Evolutionary conservation across 1,140 invertebrate genomes (phyloP).

Genomic region (Hetaerina americana): DNA sequence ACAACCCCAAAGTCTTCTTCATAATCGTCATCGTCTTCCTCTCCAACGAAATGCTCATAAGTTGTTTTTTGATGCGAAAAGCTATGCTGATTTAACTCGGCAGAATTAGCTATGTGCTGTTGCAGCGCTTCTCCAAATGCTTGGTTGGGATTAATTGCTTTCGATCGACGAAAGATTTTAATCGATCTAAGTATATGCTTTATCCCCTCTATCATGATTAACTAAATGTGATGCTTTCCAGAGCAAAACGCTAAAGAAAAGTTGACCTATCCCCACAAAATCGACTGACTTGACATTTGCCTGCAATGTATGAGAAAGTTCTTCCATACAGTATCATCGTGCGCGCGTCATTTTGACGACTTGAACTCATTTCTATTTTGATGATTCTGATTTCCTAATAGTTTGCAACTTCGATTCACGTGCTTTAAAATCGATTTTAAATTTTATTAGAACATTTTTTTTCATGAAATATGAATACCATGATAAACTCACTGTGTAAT

Average conservation of each 20-base stretch:
- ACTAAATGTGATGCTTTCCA: too few relatives aligned
- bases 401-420: too few relatives aligned
- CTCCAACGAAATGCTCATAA: background rate
- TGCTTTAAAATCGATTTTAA: too few relatives aligned
- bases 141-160: background rate
- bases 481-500: too few relatives aligned
- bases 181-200: background rate
- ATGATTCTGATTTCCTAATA: too few relatives aligned
- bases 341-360: too few relatives aligned
- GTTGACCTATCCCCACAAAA: background rate
- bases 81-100: background rate
- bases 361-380: too few relatives aligned
- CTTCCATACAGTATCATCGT: too few relatives aligned
- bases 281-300: too few relatives aligned
- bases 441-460: too few relatives aligned
- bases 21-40: background rate
- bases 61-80: background rate
- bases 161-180: background rate
- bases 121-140: background rate
- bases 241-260: too few relatives aligned
- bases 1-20: background rate
- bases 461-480: too few relatives aligned
- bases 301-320: background rate
- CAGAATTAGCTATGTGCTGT: background rate
- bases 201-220: background rate